Base-by-base conservation (phyloP, 2,797 vertebrate genomes). In the Cyclopterus lumpus region DNA sequence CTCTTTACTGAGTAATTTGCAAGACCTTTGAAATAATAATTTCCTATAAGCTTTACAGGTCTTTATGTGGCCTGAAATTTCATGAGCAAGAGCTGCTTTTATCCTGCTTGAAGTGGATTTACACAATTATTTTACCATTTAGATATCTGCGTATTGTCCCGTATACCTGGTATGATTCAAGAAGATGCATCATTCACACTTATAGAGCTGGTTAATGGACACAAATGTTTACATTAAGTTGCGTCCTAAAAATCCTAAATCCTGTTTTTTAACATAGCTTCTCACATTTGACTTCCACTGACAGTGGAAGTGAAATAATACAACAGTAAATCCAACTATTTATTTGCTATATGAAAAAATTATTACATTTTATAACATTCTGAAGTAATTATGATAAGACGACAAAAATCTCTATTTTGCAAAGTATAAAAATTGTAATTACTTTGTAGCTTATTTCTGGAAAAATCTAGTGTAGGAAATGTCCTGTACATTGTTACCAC, bases 21-120 rank as follows among this genome's bases (percentile, higher is more conserved):
- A 44, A 82, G 51, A 78, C 48, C 16, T 76, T 62, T 67, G 30
- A 77, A 83, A 80, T 63, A 64, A 61, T 55, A 36, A 75, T 82
- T 80, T 57, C 42, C 32, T 71, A 28, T 26, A n/a, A 62, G 51
- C 49, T 32, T 66, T 57, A 46, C 53, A 9, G 51, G 59, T 73
- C 30, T 75, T 28, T 2, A 34, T 49, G 49, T 61, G 54, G 60
- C 24, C 36, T 54, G 14, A 71, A 46, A 62, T 79, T 68, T 51
- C 42, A 54, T 28, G 36, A 38, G 6, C 8, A 51, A 46, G 24
- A 61, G 22, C 10, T n/a, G 12, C 28, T 87, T 80, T 72, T 57
- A 66, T 61, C 1, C 49, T 2, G 15, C 48, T 40, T 59, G 15
- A 11, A 53, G 32, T 7, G 32, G 5, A 70, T 67, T 60, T 72